A percentile compares a stretch with the other conserved stretches of the same genome.
Conservation (phyloP, 2,888 invertebrate species). For the Apamea sordens region DNA sequence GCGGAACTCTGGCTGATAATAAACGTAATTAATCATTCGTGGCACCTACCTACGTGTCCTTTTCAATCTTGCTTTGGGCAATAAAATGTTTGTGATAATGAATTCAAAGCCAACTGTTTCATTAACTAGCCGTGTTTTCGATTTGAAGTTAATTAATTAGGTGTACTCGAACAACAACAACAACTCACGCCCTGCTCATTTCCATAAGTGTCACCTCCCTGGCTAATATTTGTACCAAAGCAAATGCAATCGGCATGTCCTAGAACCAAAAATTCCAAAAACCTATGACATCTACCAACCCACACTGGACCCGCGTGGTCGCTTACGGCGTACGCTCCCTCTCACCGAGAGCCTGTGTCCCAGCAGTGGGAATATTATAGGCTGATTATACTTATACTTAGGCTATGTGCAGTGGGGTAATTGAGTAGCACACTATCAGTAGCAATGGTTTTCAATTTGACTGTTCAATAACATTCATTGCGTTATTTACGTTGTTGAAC, state of each 20-base stretch:
- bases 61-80: slow-evolving; percentile 19
- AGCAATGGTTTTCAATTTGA: background rate
- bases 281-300: background rate
- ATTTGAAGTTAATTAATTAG: slow-evolving; percentile 18
- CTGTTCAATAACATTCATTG: no score
- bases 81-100: slow-evolving; percentile 32
- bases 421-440: background rate
- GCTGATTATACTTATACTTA: background rate
- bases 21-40: slow-evolving; percentile 44
- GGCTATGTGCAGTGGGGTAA: background rate
- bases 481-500: no score
- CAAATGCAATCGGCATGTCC: background rate
- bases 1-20: slow-evolving; percentile 13
- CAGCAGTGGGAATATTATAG: background rate
- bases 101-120: slow-evolving; percentile 23
- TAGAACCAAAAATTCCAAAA: background rate
- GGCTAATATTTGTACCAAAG: background rate
- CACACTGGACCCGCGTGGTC: background rate
- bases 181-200: slow-evolving; percentile 4
- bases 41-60: slow-evolving; percentile 5
- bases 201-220: background rate
- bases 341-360: background rate
- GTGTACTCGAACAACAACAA: background rate
- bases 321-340: background rate
- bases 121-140: slow-evolving; percentile 14